phyloP scores from a whole-genome alignment of 2,797 vertebrate genomes.

The Sebastes dallii region DNA sequence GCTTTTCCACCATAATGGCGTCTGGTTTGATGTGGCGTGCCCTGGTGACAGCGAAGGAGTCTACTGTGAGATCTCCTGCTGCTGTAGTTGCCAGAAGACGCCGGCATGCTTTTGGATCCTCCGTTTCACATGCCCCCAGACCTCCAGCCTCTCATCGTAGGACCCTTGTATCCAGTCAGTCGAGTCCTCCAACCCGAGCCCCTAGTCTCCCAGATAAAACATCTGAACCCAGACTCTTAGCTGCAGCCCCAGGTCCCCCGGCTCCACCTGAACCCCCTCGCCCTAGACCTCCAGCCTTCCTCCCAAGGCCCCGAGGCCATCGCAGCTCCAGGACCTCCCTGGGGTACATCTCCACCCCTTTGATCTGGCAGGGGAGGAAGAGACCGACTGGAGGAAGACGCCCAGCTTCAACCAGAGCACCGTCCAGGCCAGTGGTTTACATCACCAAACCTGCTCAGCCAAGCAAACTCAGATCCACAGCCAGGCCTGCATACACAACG shows the following conservation, averaged over 20 bases:
- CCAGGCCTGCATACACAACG: neutral
- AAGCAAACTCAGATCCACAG: neutral
- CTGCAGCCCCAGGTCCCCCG: neutral
- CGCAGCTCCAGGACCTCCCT: slow-evolving; percentile 76
- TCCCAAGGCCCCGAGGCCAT: slow-evolving; percentile 33
- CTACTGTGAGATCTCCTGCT: neutral
- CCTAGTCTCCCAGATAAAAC: neutral
- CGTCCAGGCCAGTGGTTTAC: slow-evolving; percentile 32
- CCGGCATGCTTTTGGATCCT: neutral
- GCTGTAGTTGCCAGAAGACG: neutral
- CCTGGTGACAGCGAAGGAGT: slow-evolving; percentile 38
- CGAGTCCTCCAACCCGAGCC: slow-evolving; percentile 9
- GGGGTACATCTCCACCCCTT: slow-evolving; percentile 87
- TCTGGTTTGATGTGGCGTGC: slow-evolving; percentile 15
- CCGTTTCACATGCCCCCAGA: neutral
- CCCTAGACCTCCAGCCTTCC: neutral
- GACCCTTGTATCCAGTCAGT: slow-evolving; percentile 66
- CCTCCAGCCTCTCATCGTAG: neutral
- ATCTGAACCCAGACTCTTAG: neutral
- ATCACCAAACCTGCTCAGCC: slow-evolving; percentile 74
- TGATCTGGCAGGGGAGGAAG: slow-evolving; percentile 86
- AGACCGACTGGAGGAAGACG: slow-evolving; percentile 64
- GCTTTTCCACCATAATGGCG: slow-evolving; percentile 36
- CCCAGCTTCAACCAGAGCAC: slow-evolving; percentile 40
- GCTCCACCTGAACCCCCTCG: neutral